phyloP scores from a whole-genome alignment of 2,888 invertebrate genomes.

The Liopterus haemorrhoidalis region DNA sequence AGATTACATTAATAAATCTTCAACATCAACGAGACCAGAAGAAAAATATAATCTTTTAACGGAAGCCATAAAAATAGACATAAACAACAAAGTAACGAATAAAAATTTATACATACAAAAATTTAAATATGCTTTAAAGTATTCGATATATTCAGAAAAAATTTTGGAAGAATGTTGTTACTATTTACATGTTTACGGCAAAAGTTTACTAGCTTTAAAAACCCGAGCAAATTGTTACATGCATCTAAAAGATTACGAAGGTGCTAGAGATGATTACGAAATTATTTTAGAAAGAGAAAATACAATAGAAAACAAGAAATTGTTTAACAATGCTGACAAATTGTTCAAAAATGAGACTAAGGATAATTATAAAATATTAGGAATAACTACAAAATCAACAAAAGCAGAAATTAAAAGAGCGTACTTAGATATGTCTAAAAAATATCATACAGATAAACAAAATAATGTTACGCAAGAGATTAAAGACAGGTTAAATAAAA shows the following conservation, averaged over 20 bases:
- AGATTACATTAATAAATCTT: conserved; percentile 72
- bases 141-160: conserved; percentile 5
- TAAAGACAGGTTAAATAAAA: conserved; percentile 12
- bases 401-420: conserved; percentile 10
- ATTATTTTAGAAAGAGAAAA: conserved; percentile 3
- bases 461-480: conserved; percentile 6
- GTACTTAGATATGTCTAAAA: background rate
- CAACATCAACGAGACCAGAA: conserved; percentile 9
- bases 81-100: conserved; percentile 1
- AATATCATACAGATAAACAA: conserved; percentile 19
- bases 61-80: conserved; percentile 13
- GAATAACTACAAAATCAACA: no score
- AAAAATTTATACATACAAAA: conserved; percentile 8
- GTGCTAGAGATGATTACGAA: conserved; percentile 15
- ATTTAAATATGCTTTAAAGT: conserved; percentile 11
- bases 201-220: conserved; percentile 11
- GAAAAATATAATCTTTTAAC: conserved; percentile 2
- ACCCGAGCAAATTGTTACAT: conserved; percentile 14
- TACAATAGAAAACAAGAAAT: conserved; percentile 1
- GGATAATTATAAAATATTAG: conserved; percentile 15
- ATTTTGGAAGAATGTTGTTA: conserved; percentile 8
- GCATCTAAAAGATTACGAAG: conserved; percentile 17
- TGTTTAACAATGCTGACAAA: conserved; percentile 8
- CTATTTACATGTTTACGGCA: conserved; percentile 8
- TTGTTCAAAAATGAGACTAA: conserved; percentile 8